A percentile compares a stretch with the other conserved stretches of the same genome.
Conservation (phyloP, 2,797 vertebrate species). For the Myotis pilosus region DNA sequence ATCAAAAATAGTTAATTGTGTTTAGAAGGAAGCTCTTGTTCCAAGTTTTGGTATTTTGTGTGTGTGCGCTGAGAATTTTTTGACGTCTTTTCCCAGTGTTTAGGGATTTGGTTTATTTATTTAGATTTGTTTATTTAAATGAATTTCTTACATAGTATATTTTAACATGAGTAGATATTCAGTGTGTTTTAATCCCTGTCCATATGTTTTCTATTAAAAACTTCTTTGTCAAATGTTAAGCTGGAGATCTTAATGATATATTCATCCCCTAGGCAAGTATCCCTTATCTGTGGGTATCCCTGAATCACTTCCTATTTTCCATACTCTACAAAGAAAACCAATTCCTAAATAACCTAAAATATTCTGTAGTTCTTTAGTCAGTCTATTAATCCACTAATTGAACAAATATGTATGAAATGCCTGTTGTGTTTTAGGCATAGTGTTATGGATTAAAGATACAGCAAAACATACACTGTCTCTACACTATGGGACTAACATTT, state of each 20-base stretch:
- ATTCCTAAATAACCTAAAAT: not conserved
- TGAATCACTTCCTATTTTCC: not conserved
- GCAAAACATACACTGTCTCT: not conserved
- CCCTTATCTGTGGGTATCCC: not conserved
- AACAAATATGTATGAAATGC: not conserved
- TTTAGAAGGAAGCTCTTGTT: not conserved
- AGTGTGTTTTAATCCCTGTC: not conserved
- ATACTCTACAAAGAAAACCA: not conserved
- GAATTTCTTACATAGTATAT: not conserved
- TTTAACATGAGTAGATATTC: not conserved
- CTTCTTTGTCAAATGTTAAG: not conserved
- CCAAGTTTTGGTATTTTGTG: not conserved
- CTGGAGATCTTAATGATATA: not conserved
- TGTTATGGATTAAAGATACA: not conserved
- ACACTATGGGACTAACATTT: not conserved
- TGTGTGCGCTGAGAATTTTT: not conserved
- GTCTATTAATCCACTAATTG: not conserved
- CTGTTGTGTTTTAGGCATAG: not conserved
- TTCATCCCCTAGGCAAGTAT: not conserved
- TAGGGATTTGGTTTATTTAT: not conserved
- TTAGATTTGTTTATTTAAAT: not conserved
- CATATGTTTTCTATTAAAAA: not conserved
- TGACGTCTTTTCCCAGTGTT: not conserved
- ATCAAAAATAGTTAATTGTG: not conserved
- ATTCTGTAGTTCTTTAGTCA: not conserved